Evolutionary conservation across 2,113 vertebrate species (phyloP), one percentile per base, ranked within the genome.

Genomic region (Electrona antarctica): DNA sequence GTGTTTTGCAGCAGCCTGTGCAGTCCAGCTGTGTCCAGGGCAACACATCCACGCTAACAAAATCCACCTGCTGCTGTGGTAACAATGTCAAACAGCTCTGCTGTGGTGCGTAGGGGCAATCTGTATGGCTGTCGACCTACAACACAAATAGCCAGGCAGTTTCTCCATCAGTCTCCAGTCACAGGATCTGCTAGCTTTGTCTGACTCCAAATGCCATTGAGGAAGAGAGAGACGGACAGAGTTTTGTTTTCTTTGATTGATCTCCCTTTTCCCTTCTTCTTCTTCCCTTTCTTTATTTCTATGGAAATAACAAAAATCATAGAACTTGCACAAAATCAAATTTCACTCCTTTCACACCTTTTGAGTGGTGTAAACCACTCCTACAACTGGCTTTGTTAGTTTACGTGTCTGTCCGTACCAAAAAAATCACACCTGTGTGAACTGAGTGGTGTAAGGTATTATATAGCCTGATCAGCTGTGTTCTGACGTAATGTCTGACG

Each of bases 11-110:
- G 45, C 55, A 56, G 50, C 8, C 33, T 33, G 10, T 41, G 57
- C 15, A 15, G 5, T 41, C 33, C 48, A 51, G n/a, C 14, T 1
- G 48, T 64, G 46, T 49, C 48, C 62, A 49, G 7, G 52, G 63
- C 48, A 66, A 60, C 63, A 57, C 15, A 67, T 60, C 59, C 60
- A 33, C 46, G 14, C 49, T 3, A 47, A 11, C 69, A 61, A 3
- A 46, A 78, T 52, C 49, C 81, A 60, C 52, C 55, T 67, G 68
- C 70, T 64, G 64, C 71, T 33, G 33, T 69, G 46, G 78, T 0
- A 60, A 80, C 67, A 54, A 41, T 67, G 54, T 81, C 71, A 29
- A 21, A 69, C 74, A 8, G 52, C 6, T 46, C 29, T 48, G 28
- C 48, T 57, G 46, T 51, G 55, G 69, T 54, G 73, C 56, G 41